Evolutionary conservation across 2,888 invertebrate genomes (phyloP), one percentile per base, ranked within the genome.

Genomic region (Bibio marci): DNA sequence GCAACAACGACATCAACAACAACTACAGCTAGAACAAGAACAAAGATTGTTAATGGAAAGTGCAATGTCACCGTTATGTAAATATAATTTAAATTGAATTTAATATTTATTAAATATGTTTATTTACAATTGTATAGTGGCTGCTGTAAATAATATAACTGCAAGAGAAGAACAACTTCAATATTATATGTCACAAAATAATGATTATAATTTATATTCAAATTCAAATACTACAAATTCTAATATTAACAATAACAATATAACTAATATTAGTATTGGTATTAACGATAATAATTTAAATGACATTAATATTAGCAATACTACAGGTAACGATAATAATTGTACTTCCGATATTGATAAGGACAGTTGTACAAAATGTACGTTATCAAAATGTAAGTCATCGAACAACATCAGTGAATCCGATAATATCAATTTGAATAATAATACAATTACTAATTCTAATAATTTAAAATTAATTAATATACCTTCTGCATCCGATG

Each of bases 31-130:
- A 22, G 5, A 22, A 22, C 22, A 22, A 6, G 47, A 49, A 15
- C 49, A 49, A 28, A 41, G 49, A 18, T 43, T 46, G 17, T 35
- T 50, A 10, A 30, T 51, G 6, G 49, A 50, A 22, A 49, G 49
- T 33, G 48, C 50, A 11, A 50, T 51, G 49, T 50, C 50, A 4
- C 48, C 51, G n/a, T 41, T 51, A 30, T 45, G 51, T 51, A 44
- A 42, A 48, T 43, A 3, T 22, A 17, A 30, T 18, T 31, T 22
- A 18, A 3, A 8, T 8, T 38, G 3, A 18, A 30, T 15, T 22
- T 30, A 15, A 5, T 3, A 30, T 25, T 27, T 37, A 5, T 13
- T 10, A 39, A 36, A 18, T 12, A 7, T 3, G 26, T 11, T 10
- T 3, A 17, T 5, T 14, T 37, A 17, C 15, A 19, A 18, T 19